These are phyloP conservation scores for Macrotrachela quadricornifera DNA, from an alignment of 1,140 invertebrate genomes.

Conservation along the genomic window DNA sequence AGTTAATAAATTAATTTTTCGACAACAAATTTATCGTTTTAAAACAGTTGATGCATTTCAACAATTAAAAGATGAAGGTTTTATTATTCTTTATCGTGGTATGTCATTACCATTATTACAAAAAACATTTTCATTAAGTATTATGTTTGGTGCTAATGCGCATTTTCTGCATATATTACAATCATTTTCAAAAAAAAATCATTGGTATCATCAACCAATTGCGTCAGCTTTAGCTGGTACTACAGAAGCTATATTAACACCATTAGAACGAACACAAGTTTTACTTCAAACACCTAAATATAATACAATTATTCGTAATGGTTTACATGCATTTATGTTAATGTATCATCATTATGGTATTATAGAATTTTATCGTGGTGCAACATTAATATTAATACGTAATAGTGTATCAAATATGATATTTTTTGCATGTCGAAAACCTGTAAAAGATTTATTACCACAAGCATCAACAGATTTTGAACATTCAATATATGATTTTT, in stretches of 20 bases:
- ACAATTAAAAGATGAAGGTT: slow-evolving; percentile 54
- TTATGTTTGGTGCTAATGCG: slow-evolving; percentile 91
- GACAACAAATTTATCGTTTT: slow-evolving; percentile 52
- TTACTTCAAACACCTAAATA: slow-evolving; percentile 65
- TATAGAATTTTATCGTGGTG: slow-evolving; percentile 39
- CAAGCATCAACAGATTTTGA: neutral
- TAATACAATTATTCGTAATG: slow-evolving; percentile 64
- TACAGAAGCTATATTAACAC: slow-evolving; percentile 62
- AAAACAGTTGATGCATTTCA: slow-evolving; percentile 20
- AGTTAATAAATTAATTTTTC: slow-evolving; percentile 86
- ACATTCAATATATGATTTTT: slow-evolving; percentile 44
- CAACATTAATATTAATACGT: slow-evolving; percentile 56
- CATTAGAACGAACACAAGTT: slow-evolving; percentile 84
- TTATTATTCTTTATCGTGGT: slow-evolving; percentile 64
- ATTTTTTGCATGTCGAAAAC: slow-evolving; percentile 67
- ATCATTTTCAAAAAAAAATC: neutral
- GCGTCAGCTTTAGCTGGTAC: slow-evolving; percentile 52
- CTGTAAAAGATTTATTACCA: slow-evolving; percentile 33
- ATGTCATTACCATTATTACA: slow-evolving; percentile 77
- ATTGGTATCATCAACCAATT: slow-evolving; percentile 8
- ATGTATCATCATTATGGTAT: slow-evolving; percentile 42
- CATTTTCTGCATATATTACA: slow-evolving; percentile 46
- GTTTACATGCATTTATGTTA: slow-evolving; percentile 53
- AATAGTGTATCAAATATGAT: slow-evolving; percentile 65
- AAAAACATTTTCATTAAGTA: slow-evolving; percentile 67